A percentile compares a stretch with the other conserved stretches of the same genome.
phyloP scores from a whole-genome alignment of 2,113 vertebrate genomes.

The Saiga tatarica region DNA sequence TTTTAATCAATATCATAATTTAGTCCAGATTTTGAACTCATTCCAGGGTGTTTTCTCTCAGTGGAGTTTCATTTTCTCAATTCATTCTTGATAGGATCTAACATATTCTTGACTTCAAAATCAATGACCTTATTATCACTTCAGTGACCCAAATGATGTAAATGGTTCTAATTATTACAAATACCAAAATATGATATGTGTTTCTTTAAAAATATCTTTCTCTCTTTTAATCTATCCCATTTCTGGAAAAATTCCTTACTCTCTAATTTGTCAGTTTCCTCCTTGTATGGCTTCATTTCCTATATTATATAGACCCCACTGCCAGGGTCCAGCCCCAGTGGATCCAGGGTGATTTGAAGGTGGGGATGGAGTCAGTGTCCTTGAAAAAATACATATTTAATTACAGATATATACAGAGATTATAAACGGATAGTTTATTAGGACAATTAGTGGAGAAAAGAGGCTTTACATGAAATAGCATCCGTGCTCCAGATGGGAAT shows the following conservation, averaged over 20 bases:
- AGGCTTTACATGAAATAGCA: too few species aligned
- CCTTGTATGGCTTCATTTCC: neutral
- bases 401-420: too few species aligned
- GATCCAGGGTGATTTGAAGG: too few species aligned
- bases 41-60: too few species aligned
- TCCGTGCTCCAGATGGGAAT: too few species aligned
- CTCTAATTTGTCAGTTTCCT: neutral
- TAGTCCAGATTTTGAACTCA: neutral
- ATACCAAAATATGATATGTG: neutral
- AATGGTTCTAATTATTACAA: neutral
- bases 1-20: neutral
- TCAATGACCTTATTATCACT: neutral
- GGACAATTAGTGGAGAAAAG: too few species aligned
- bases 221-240: neutral
- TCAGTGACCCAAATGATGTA: neutral
- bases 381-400: too few species aligned
- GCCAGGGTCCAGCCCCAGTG: too few species aligned
- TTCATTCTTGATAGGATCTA: neutral
- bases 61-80: neutral
- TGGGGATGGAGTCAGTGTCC: too few species aligned
- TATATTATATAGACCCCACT: neutral
- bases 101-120: neutral
- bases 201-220: neutral
- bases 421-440: too few species aligned
- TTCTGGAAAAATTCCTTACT: neutral